These are phyloP conservation scores for Brachyalestes nurse DNA, from an alignment of 2,797 vertebrate species.

Conservation along the genomic window DNA sequence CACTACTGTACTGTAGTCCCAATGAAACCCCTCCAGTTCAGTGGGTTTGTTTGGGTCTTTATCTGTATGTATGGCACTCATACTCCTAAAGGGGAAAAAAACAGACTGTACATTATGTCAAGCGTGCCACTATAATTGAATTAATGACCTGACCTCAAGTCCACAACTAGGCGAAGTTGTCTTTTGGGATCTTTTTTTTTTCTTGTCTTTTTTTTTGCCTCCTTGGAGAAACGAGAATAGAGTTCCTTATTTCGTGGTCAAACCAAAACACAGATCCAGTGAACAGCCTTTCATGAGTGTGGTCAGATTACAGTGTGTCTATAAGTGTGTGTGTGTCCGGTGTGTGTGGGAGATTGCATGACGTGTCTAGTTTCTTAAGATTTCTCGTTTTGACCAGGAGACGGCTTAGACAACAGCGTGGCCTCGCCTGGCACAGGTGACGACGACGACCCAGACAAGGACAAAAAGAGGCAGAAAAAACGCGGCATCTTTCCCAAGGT, in stretches of 20 bases:
- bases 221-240: slow-evolving; percentile 10
- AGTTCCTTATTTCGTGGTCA: background rate
- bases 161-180: slow-evolving; percentile 82
- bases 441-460: slow-evolving; percentile 97
- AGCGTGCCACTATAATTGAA: slow-evolving; percentile 88
- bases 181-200: slow-evolving; percentile 48
- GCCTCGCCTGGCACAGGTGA: slow-evolving; percentile 98
- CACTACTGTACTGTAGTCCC: slow-evolving; percentile 54
- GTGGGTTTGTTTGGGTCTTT: slow-evolving; percentile 48
- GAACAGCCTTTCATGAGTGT: background rate
- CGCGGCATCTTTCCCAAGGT: slow-evolving; percentile 99
- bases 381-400: slow-evolving; percentile 81
- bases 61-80: slow-evolving; percentile 58
- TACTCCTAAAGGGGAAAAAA: slow-evolving; percentile 69
- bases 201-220: background rate
- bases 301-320: slow-evolving; percentile 17
- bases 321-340: too few species aligned
- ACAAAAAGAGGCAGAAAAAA: slow-evolving; percentile 99
- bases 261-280: slow-evolving; percentile 2
- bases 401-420: slow-evolving; percentile 99
- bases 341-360: background rate
- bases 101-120: slow-evolving; percentile 84
- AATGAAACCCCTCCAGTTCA: slow-evolving; percentile 52
- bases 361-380: slow-evolving; percentile 51
- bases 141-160: slow-evolving; percentile 88